Conservation (phyloP, 2,888 invertebrate species). For the Yponomeuta sedellus region DNA sequence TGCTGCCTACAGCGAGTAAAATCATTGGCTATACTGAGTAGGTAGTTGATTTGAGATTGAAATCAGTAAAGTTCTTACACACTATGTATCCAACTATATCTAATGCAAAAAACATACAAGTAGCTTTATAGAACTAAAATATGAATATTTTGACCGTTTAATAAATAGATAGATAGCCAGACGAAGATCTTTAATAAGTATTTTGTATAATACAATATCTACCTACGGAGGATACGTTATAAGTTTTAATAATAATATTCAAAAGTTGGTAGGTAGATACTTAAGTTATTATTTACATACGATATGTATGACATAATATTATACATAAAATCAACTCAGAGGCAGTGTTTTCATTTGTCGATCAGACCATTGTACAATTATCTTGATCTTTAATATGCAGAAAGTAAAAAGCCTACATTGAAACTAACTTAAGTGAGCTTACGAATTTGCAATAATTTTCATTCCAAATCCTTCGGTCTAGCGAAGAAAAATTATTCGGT, state of each 20-base stretch:
- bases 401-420: background rate
- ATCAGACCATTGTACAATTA: background rate
- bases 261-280: background rate
- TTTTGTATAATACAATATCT: no score
- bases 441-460: background rate
- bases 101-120: no score
- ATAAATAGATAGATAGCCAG: background rate
- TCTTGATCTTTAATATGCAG: background rate
- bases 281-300: background rate
- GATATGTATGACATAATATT: background rate
- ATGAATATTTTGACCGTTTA: background rate
- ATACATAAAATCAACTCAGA: background rate
- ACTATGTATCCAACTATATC: no score
- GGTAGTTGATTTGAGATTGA: background rate
- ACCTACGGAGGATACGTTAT: no score
- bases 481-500: no score
- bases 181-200: background rate
- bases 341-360: background rate
- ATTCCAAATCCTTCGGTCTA: background rate
- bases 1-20: background rate
- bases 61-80: slow-evolving; percentile 1
- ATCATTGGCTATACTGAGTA: background rate
- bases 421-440: background rate
- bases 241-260: no score
- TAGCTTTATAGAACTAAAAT: background rate